Evolutionary conservation across 2,113 vertebrate genomes (phyloP).

Genomic region (Phodopus roborovskii): DNA sequence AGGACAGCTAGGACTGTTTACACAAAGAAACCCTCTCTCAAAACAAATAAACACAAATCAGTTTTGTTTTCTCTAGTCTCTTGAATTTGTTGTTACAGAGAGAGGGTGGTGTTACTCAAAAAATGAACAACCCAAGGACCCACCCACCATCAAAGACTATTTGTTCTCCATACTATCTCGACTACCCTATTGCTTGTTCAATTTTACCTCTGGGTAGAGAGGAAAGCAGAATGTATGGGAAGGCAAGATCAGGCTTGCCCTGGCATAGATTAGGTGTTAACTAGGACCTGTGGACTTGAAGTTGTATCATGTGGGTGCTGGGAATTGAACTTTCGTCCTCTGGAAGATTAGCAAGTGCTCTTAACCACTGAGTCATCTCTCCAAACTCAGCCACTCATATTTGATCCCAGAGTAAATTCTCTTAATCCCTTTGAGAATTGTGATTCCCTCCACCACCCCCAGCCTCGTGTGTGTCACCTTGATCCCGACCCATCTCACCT

Average conservation of each 20-base stretch:
- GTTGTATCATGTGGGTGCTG: not conserved
- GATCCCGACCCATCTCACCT: constrained; percentile 85
- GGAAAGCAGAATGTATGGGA: not conserved
- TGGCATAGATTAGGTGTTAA: not conserved
- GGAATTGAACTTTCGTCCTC: not conserved
- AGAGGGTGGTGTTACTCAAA: not conserved
- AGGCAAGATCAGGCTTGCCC: not conserved
- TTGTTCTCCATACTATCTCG: not conserved
- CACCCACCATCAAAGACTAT: not conserved
- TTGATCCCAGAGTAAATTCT: not conserved
- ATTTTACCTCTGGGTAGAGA: not conserved
- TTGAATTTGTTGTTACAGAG: not conserved
- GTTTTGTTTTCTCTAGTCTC: not conserved
- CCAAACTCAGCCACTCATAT: not conserved
- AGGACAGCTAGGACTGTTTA: not conserved
- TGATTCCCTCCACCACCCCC: not conserved
- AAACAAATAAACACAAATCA: not conserved
- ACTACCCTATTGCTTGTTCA: not conserved
- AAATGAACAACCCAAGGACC: not conserved
- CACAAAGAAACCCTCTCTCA: not conserved
- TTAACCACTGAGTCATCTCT: not conserved
- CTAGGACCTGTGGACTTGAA: not conserved
- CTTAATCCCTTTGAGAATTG: not conserved
- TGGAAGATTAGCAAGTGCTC: not conserved
- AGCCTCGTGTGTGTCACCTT: not conserved